Percentiles rank a stretch among this genome's conserved stretches.
Evolutionary conservation across 2,797 vertebrate genomes (phyloP).

Genomic region (Rallus crepitans): DNA sequence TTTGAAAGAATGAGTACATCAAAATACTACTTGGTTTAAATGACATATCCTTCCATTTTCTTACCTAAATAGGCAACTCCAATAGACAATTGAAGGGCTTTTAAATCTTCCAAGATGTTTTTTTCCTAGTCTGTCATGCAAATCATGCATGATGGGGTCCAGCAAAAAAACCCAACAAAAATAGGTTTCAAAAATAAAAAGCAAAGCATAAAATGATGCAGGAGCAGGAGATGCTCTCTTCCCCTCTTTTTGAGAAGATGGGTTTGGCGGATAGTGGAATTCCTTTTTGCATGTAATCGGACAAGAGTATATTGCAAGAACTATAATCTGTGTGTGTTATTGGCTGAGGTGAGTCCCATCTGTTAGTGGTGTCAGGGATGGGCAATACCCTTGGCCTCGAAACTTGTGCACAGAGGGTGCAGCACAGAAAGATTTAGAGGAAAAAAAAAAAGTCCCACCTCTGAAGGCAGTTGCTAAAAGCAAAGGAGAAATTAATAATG

Average conservation of each 20-base stretch:
- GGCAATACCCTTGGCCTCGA: not conserved
- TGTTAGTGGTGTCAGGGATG: not conserved
- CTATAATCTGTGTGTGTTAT: not conserved
- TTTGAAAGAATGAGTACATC: not conserved
- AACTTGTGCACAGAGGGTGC: not conserved
- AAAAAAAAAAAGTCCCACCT: not conserved
- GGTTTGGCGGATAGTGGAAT: not conserved
- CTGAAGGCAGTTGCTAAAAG: slow-evolving; percentile 2
- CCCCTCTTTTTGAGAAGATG: not conserved
- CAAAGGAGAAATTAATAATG: not conserved
- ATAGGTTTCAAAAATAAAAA: not conserved
- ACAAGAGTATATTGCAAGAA: not conserved
- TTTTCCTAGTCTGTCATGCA: not conserved
- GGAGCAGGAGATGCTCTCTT: not conserved
- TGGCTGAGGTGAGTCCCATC: slow-evolving; percentile 35
- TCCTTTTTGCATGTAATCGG: not conserved
- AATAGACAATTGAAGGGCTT: not conserved
- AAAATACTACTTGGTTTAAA: not conserved
- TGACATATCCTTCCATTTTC: not conserved
- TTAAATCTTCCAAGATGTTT: not conserved
- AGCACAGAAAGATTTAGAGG: not conserved
- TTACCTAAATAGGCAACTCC: not conserved
- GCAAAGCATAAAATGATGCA: not conserved
- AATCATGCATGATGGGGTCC: not conserved
- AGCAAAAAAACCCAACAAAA: not conserved